Evolutionary conservation across 1,140 invertebrate genomes (phyloP).

Genomic region (Lasioglossum albipes): DNA sequence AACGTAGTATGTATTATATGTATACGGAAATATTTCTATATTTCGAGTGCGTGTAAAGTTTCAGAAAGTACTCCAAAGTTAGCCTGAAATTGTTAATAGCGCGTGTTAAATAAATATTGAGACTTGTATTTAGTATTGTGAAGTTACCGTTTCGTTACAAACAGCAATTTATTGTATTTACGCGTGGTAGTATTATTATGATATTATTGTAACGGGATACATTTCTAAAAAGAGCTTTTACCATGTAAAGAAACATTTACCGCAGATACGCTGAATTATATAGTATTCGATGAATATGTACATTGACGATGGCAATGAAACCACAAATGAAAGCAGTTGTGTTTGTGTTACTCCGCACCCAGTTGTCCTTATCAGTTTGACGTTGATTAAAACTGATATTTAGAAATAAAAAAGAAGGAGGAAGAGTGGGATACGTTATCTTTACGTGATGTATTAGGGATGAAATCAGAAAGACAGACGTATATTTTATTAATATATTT

Average conservation of each 20-base stretch:
- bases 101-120: slow-evolving; percentile 8
- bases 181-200: neutral
- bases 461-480: neutral
- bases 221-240: slow-evolving; percentile 14
- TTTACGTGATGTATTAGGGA: too few relatives aligned
- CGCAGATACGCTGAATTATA: neutral
- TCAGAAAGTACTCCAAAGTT: neutral
- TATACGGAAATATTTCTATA: neutral
- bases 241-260: slow-evolving; percentile 17
- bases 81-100: slow-evolving; percentile 14
- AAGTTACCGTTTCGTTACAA: slow-evolving; percentile 2
- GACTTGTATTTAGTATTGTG: slow-evolving; percentile 10
- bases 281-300: slow-evolving; percentile 15
- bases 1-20: too few relatives aligned
- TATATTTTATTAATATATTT: neutral
- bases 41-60: neutral
- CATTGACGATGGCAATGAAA: slow-evolving; percentile 19
- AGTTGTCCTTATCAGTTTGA: too few relatives aligned
- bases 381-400: too few relatives aligned
- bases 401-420: too few relatives aligned
- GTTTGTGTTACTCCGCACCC: neutral
- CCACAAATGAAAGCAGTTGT: slow-evolving; percentile 2
- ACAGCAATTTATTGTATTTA: neutral
- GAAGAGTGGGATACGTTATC: too few relatives aligned
- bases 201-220: neutral